phyloP scores from a whole-genome alignment of 2,888 invertebrate species.

The Lepidocyrtoides sp. region DNA sequence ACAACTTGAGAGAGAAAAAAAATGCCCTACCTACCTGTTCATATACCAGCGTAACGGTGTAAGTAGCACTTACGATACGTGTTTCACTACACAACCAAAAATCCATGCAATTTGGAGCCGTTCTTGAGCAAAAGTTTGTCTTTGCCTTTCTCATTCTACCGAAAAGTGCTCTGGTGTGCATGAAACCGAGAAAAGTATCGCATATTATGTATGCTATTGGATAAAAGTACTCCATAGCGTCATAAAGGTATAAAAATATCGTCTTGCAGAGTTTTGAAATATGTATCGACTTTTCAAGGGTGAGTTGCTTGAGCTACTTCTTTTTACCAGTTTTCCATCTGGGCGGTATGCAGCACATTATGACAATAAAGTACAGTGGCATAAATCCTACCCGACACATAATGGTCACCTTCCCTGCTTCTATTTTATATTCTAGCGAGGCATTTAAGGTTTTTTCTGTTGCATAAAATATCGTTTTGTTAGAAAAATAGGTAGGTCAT shows the following conservation, averaged over 20 bases:
- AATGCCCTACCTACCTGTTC: slow-evolving; percentile 18
- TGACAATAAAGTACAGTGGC: slow-evolving; percentile 40
- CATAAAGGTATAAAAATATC: background rate
- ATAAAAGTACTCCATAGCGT: background rate
- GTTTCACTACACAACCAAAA: background rate
- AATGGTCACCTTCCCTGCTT: slow-evolving; percentile 78
- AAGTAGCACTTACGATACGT: background rate
- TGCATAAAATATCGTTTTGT: background rate
- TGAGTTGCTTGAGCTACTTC: slow-evolving; percentile 36
- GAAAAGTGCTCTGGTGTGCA: background rate
- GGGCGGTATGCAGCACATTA: slow-evolving; percentile 32
- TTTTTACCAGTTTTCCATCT: background rate
- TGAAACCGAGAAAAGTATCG: background rate
- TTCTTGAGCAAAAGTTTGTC: background rate
- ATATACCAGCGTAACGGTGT: background rate
- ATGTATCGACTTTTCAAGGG: slow-evolving; percentile 70
- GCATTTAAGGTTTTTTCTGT: background rate
- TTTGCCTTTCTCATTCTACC: background rate
- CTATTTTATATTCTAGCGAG: background rate
- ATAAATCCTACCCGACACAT: slow-evolving; percentile 69
- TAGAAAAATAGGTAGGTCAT: background rate
- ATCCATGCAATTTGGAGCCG: slow-evolving; percentile 32
- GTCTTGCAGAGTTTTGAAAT: slow-evolving; percentile 51
- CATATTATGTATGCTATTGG: background rate
- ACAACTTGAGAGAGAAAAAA: background rate